Evolutionary conservation across 2,797 vertebrate species (phyloP).

Genomic region (Poecilia velifera): DNA sequence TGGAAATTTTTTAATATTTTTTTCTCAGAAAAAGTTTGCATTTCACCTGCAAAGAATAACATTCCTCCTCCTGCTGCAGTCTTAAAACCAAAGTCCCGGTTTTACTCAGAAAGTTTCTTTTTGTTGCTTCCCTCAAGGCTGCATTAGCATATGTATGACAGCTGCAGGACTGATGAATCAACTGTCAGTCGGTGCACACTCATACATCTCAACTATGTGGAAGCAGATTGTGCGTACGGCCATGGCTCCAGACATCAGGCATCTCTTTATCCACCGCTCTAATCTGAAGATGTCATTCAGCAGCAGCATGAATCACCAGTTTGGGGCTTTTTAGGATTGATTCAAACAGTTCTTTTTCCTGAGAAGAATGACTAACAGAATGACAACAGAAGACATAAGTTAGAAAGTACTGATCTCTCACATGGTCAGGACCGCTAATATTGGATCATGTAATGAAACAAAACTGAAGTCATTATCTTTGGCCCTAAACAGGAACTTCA

Average conservation of each 20-base stretch:
- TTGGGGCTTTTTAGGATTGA: not conserved
- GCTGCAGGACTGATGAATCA: slow-evolving; percentile 59
- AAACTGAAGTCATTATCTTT: no score
- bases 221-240: slow-evolving; percentile 4
- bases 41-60: slow-evolving; percentile 54
- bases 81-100: slow-evolving; percentile 51
- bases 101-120: slow-evolving; percentile 27
- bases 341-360: not conserved
- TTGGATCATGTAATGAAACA: not conserved
- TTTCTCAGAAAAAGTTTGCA: not conserved
- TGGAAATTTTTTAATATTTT: slow-evolving; percentile 24
- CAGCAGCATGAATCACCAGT: not conserved
- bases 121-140: slow-evolving; percentile 32
- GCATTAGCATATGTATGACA: slow-evolving; percentile 59
- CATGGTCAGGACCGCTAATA: not conserved
- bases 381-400: not conserved
- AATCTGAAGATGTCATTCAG: not conserved
- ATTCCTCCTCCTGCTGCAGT: slow-evolving; percentile 23
- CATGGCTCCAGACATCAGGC: not conserved
- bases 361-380: not conserved
- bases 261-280: not conserved
- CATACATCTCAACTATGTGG: slow-evolving; percentile 47
- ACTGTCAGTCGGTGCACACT: slow-evolving; percentile 48
- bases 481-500: no score
- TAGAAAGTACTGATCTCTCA: not conserved